Evolutionary conservation across 2,113 vertebrate genomes (phyloP), one percentile per base, ranked within the genome.

Genomic region (Pelmatolapia mariae): DNA sequence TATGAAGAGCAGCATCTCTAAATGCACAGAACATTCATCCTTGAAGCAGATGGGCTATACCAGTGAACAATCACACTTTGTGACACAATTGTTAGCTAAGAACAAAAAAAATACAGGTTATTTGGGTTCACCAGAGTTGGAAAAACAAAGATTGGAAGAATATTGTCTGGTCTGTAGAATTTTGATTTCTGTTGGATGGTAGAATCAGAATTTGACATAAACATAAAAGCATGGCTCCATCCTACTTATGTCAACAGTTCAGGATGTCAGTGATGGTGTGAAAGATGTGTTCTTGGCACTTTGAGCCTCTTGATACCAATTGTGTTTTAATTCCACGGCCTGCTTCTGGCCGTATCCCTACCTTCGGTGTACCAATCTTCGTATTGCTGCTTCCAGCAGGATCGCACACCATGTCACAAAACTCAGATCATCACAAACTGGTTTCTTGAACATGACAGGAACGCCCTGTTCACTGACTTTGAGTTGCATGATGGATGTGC

Each of bases 401-500:
- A 56, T 24, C 24, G 12, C 53, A 56, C 22, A 56, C 53, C 53
- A 4, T 56, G 6, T 56, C 53, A 22, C n/a, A 56, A 56, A 56
- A 12, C 53, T 13, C 22, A 24, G n/a, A 24, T 56, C 24, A 56
- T 56, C n/a, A 13, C n/a, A 56, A 24, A 56, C 53, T 56, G 53
- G 53, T 56, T 56, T 56, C 22, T 56, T 12, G n/a, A 56, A 56
- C 53, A 56, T 56, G n/a, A 56, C 6, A 24, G 53, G n/a, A 53
- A 53, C 19, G 3, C 50, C 0, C 50, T n/a, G n/a, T 54, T 54
- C n/a, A 54, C 53, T 54, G n/a, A 53, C 52, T 53, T 6, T 2
- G n/a, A 11, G 11, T 54, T 0, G 53, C 6, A 52, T n/a, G 0
- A 26, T 26, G 26, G 26, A n/a, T n/a, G n/a, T n/a, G n/a, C n/a